Conservation (phyloP, 2,797 vertebrate genomes). For the Rhadinocentrus ornatus region DNA sequence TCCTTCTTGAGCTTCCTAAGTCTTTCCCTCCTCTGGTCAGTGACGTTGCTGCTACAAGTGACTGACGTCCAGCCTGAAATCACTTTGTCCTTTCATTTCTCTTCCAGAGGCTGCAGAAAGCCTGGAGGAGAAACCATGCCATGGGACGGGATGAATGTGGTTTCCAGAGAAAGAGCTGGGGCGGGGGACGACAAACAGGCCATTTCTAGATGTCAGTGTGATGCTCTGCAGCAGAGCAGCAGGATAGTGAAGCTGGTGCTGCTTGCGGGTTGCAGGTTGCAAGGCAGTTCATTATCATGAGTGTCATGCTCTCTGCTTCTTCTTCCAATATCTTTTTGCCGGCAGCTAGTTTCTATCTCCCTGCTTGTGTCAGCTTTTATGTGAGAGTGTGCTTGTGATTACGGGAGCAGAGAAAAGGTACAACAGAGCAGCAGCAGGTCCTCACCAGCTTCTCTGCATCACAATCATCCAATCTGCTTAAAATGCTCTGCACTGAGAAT, state of each 20-base stretch:
- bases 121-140: not conserved
- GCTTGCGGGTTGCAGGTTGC: not conserved
- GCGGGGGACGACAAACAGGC: not conserved
- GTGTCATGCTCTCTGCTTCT: not conserved
- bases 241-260: not conserved
- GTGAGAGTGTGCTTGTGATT: not conserved
- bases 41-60: too few relatives aligned
- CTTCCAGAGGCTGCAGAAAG: too few relatives aligned
- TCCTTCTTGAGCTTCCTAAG: not conserved
- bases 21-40: not conserved
- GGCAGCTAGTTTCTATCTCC: not conserved
- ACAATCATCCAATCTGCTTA: not conserved
- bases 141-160: not conserved
- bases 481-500: not conserved
- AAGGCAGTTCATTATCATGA: constrained; percentile 1
- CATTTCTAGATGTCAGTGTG: not conserved
- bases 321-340: not conserved
- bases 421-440: not conserved
- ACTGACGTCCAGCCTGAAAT: not conserved
- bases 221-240: too few relatives aligned
- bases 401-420: not conserved
- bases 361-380: not conserved
- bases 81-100: not conserved
- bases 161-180: not conserved
- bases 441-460: not conserved